Percentiles rank a stretch among this genome's conserved stretches.
Evolutionary conservation across 2,113 vertebrate genomes (phyloP).

Genomic region (Prionailurus viverrinus): DNA sequence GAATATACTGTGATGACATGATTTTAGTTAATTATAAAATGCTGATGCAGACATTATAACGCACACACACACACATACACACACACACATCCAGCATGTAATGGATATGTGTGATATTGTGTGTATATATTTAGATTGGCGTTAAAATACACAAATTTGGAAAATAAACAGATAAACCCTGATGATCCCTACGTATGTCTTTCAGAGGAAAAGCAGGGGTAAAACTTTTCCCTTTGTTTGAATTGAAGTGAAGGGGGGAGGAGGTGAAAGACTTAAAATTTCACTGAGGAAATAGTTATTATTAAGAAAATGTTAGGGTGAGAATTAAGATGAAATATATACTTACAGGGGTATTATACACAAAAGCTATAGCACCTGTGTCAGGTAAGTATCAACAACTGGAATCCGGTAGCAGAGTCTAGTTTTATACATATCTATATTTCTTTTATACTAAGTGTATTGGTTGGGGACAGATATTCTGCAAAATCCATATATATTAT

Average conservation of each 20-base stretch:
- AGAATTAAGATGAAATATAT: not conserved
- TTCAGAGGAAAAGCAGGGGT: not conserved
- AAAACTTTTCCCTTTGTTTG: not conserved
- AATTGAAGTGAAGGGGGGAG: not conserved
- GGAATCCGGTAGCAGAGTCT: not conserved
- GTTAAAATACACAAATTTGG: not conserved
- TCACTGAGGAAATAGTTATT: not conserved
- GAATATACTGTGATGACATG: not conserved
- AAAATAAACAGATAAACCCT: not conserved
- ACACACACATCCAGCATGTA: not conserved
- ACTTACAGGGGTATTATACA: not conserved
- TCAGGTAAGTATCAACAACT: not conserved
- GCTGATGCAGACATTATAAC: not conserved
- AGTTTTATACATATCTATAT: not conserved
- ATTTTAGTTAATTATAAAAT: not conserved
- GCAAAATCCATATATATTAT: not conserved
- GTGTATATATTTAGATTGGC: not conserved
- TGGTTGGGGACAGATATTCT: not conserved
- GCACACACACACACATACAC: not conserved
- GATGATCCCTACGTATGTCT: not conserved
- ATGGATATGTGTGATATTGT: not conserved
- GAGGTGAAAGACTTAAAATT: not conserved
- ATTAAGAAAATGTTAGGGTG: not conserved
- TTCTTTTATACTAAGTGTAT: not conserved
- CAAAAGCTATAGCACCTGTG: not conserved